A percentile compares a stretch with the other conserved stretches of the same genome.
These are phyloP conservation scores for Aurelia sp. DNA, from an alignment of 30 jellyfish, hydroid and myxozoan species.

Conservation along the genomic window DNA sequence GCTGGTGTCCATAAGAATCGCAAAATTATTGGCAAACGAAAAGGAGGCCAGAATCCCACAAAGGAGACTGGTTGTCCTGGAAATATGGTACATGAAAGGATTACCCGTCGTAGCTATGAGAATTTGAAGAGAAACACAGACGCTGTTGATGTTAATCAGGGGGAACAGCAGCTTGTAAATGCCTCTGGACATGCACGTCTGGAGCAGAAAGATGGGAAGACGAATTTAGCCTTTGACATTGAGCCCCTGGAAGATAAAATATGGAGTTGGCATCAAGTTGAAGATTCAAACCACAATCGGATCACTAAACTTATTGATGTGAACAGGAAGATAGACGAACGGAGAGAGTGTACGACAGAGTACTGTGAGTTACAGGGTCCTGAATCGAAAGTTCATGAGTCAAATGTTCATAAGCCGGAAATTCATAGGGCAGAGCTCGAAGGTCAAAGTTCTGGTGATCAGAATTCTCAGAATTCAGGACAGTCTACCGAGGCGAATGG, in stretches of 20 bases:
- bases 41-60: neutral
- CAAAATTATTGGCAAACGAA: neutral
- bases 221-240: constrained; percentile 13
- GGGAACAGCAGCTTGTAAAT: neutral
- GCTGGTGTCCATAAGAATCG: neutral
- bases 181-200: neutral
- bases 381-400: neutral
- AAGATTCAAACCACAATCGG: neutral
- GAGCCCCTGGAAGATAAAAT: constrained; percentile 49
- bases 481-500: too few species aligned
- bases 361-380: neutral
- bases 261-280: constrained; percentile 38
- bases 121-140: neutral
- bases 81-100: constrained; percentile 22
- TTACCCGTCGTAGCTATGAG: constrained; percentile 15
- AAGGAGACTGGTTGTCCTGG: neutral
- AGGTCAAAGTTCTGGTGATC: neutral
- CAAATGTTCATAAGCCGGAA: neutral
- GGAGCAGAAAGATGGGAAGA: neutral
- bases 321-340: neutral
- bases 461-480: neutral
- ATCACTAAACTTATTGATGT: neutral
- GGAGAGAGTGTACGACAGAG: neutral
- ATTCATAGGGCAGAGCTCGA: neutral
- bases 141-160: neutral